Conservation (phyloP, 2,113 vertebrate genomes). For the Ciconia boyciana region DNA sequence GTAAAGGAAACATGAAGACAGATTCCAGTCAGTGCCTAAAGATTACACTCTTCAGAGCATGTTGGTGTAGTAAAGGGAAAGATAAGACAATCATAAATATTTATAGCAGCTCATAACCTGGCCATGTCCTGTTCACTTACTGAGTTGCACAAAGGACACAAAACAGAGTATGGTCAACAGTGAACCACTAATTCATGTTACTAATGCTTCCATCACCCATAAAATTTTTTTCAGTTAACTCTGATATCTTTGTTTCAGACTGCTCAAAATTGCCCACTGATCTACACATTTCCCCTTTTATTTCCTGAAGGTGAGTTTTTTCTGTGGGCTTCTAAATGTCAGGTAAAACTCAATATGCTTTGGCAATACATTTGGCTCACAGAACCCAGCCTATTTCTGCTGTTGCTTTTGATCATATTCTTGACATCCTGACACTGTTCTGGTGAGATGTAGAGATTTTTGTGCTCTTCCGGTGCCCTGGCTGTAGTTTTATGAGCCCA, state of each 20-base stretch:
- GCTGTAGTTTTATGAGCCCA: neutral
- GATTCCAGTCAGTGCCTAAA: neutral
- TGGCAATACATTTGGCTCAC: neutral
- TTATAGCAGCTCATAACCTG: neutral
- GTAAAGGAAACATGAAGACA: neutral
- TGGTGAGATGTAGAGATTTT: neutral
- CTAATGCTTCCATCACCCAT: neutral
- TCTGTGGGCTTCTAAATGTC: neutral
- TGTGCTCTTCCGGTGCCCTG: neutral
- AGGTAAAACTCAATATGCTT: neutral
- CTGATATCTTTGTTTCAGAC: neutral
- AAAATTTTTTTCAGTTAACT: neutral
- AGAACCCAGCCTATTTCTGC: neutral
- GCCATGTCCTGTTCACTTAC: neutral
- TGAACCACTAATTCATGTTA: neutral
- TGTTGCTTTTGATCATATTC: neutral
- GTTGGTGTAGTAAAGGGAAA: neutral
- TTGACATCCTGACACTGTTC: neutral
- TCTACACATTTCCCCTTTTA: neutral
- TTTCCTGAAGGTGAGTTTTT: constrained; percentile 6
- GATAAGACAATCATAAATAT: neutral
- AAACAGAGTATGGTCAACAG: neutral
- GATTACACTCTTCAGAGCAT: neutral
- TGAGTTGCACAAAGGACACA: neutral
- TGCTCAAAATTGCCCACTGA: neutral